Percentiles rank a stretch among this genome's conserved stretches.
Conservation (phyloP, 2,888 invertebrate genomes). For the Pseudococcus viburni region DNA sequence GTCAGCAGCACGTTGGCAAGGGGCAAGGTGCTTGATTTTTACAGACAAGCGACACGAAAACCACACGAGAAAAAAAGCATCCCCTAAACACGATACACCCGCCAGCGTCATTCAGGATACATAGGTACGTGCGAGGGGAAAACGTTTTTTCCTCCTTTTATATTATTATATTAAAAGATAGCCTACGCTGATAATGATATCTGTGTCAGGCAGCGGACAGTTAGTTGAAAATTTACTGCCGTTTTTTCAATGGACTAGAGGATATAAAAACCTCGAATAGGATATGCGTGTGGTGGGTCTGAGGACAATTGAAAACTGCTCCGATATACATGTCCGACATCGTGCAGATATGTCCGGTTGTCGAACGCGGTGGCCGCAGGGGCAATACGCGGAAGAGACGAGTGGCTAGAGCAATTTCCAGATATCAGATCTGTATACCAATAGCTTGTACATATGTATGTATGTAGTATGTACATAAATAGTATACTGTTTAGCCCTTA, state of each 20-base stretch:
- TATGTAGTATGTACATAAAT: no score
- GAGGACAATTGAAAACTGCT: slow-evolving; percentile 48
- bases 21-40: slow-evolving; percentile 56
- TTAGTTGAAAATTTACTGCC: slow-evolving; percentile 55
- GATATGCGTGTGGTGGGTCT: slow-evolving; percentile 58
- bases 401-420: no score
- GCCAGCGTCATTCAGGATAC: background rate
- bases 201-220: slow-evolving; percentile 62
- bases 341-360: slow-evolving; percentile 34
- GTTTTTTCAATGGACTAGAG: slow-evolving; percentile 37
- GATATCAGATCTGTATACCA: no score
- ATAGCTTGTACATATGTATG: no score
- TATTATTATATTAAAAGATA: slow-evolving; percentile 56
- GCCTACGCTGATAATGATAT: slow-evolving; percentile 59
- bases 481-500: no score
- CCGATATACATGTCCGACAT: slow-evolving; percentile 50
- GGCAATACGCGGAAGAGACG: no score
- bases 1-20: background rate
- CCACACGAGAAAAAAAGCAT: background rate
- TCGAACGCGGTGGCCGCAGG: background rate
- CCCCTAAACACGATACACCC: slow-evolving; percentile 9
- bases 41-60: slow-evolving; percentile 15
- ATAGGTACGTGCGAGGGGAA: background rate
- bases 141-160: slow-evolving; percentile 36
- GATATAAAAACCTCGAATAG: slow-evolving; percentile 35